phyloP scores from a whole-genome alignment of 2,888 invertebrate genomes.

The Celastrina argiolus region DNA sequence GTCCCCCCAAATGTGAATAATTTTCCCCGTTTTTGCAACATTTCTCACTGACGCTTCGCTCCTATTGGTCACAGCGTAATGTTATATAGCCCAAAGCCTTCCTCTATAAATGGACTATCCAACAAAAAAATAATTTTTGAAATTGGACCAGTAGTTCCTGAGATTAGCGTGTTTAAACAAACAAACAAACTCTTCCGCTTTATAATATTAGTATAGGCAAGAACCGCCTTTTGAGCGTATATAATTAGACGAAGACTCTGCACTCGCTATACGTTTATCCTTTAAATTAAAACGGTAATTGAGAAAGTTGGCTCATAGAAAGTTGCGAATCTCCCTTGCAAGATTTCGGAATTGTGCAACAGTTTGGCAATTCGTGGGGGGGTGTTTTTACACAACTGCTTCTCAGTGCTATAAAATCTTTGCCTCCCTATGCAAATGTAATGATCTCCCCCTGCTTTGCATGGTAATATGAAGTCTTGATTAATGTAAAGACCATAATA shows the following conservation, averaged over 20 bases:
- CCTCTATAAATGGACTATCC: too few relatives aligned
- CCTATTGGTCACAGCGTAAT: too few relatives aligned
- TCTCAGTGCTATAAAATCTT: neutral
- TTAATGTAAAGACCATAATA: neutral
- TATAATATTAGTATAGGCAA: conserved; percentile 77
- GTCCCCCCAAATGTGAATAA: too few relatives aligned
- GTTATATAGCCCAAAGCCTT: too few relatives aligned
- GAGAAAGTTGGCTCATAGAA: conserved; percentile 21
- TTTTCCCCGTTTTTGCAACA: too few relatives aligned
- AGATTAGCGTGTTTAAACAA: too few relatives aligned
- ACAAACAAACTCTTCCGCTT: too few relatives aligned
- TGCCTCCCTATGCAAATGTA: conserved; percentile 7
- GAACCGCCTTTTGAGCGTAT: conserved; percentile 39
- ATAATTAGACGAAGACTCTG: conserved; percentile 25
- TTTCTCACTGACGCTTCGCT: too few relatives aligned
- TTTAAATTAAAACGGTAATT: conserved; percentile 23
- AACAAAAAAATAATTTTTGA: too few relatives aligned
- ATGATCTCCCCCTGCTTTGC: neutral
- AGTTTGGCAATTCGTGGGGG: conserved; percentile 19
- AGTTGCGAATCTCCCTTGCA: conserved; percentile 18
- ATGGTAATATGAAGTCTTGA: neutral
- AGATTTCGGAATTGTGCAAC: conserved; percentile 22
- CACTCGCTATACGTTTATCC: conserved; percentile 20
- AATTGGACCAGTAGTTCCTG: too few relatives aligned
- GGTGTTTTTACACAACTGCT: conserved; percentile 19